These are phyloP conservation scores for Climacteris rufus DNA, from an alignment of 2,113 vertebrate genomes.

Conservation along the genomic window DNA sequence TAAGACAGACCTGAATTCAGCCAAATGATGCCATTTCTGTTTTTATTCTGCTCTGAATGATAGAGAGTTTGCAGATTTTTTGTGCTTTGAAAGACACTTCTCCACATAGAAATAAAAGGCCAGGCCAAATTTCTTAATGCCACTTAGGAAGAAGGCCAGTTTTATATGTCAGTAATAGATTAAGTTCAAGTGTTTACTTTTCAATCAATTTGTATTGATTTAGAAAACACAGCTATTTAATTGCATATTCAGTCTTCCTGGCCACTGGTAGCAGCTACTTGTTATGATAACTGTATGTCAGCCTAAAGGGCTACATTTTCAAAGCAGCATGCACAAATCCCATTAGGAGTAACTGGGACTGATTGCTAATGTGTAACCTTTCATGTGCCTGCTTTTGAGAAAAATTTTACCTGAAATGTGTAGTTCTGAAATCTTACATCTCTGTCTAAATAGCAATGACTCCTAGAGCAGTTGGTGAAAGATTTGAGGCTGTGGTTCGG, in stretches of 20 bases:
- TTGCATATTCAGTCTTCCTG: constrained; percentile 32
- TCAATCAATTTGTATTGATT: constrained; percentile 65
- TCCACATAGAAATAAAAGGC: background rate
- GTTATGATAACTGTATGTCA: background rate
- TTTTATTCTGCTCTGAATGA: background rate
- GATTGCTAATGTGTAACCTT: background rate
- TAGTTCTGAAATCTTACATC: background rate
- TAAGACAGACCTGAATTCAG: background rate
- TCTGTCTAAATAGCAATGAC: background rate
- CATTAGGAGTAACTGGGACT: background rate
- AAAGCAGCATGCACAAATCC: background rate
- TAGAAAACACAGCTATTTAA: constrained; percentile 48
- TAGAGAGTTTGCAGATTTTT: background rate
- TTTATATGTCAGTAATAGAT: constrained; percentile 44
- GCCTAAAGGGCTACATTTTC: constrained; percentile 5
- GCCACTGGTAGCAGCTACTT: background rate
- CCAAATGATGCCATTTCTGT: background rate
- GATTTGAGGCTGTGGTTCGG: background rate
- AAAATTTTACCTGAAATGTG: background rate
- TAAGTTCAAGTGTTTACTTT: constrained; percentile 64
- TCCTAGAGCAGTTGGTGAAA: background rate
- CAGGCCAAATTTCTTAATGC: constrained; percentile 31
- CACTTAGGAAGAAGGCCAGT: background rate
- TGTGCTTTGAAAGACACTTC: background rate
- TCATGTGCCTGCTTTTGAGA: background rate